Conservation (phyloP, 2,888 invertebrate genomes). For the Pinctada fucata region DNA sequence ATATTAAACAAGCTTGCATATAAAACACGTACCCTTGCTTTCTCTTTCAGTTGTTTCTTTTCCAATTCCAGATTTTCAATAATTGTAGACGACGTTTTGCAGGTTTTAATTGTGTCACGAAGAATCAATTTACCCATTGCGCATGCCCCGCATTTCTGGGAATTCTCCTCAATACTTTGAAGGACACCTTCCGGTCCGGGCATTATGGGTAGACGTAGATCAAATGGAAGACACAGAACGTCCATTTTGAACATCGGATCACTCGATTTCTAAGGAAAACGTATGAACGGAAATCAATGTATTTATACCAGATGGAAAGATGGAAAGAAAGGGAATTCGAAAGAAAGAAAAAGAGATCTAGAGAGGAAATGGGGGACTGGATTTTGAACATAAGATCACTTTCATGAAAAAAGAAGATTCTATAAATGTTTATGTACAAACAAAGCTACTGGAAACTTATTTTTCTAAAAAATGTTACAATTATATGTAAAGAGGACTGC, state of each 20-base stretch:
- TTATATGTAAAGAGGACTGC: no score
- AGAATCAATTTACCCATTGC: conserved; percentile 19
- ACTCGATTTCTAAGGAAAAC: background rate
- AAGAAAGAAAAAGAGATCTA: no score
- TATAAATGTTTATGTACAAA: no score
- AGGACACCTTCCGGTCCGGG: conserved; percentile 34
- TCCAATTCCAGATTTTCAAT: conserved; percentile 15
- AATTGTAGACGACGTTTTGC: background rate
- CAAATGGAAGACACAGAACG: conserved; percentile 1
- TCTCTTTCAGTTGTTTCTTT: conserved; percentile 21
- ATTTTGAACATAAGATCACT: no score
- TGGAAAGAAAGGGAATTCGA: no score
- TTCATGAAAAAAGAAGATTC: no score
- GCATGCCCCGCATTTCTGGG: conserved; percentile 23
- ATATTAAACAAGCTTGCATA: no score
- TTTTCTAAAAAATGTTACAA: no score
- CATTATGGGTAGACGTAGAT: conserved; percentile 22
- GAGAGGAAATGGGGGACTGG: no score
- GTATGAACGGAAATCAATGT: no score
- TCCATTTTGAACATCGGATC: background rate
- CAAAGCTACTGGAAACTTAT: no score
- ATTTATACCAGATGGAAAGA: no score
- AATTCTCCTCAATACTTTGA: conserved; percentile 2
- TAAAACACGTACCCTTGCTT: conserved; percentile 21
- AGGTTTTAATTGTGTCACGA: background rate